Conservation (phyloP, 2,113 vertebrate species). For the Catharus bicknelli region DNA sequence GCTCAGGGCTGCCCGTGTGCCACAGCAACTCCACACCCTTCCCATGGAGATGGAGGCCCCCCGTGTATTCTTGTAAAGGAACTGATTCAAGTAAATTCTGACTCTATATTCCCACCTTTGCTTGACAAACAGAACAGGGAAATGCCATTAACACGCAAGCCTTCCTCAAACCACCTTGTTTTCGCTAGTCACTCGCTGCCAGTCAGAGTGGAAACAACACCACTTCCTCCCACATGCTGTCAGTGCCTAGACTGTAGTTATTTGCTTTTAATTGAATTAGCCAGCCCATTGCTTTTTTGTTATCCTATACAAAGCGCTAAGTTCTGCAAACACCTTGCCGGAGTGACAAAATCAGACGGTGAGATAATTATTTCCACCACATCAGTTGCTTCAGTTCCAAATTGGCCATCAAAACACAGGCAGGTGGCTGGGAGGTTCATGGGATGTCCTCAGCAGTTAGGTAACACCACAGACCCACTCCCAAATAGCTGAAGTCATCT, state of each 20-base stretch:
- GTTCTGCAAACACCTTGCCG: background rate
- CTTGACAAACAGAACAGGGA: constrained; percentile 77
- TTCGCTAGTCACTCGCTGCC: constrained; percentile 62
- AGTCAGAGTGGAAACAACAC: constrained; percentile 77
- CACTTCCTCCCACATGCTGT: constrained; percentile 79
- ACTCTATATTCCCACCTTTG: constrained; percentile 70
- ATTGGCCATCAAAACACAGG: constrained; percentile 9
- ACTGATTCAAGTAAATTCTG: constrained; percentile 63
- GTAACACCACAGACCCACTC: background rate
- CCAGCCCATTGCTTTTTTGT: constrained; percentile 26
- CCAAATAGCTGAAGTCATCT: background rate
- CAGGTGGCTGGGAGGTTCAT: background rate
- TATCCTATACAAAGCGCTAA: constrained; percentile 21
- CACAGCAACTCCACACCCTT: rapidly evolving
- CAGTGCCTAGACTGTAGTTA: constrained; percentile 47
- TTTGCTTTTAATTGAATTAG: constrained; percentile 54
- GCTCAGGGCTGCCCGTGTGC: background rate
- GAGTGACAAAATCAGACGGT: constrained; percentile 30
- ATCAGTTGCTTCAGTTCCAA: constrained; percentile 12
- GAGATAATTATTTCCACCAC: constrained; percentile 71
- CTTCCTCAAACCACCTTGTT: constrained; percentile 75
- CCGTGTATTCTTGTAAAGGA: constrained; percentile 72
- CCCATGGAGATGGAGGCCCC: constrained; percentile 28
- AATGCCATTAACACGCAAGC: constrained; percentile 74
- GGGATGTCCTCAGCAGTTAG: background rate